Percentiles rank a stretch among this genome's conserved stretches.
These are phyloP conservation scores for Cryptoleucopteryx plumbea DNA, from an alignment of 2,113 vertebrate species.

Conservation along the genomic window DNA sequence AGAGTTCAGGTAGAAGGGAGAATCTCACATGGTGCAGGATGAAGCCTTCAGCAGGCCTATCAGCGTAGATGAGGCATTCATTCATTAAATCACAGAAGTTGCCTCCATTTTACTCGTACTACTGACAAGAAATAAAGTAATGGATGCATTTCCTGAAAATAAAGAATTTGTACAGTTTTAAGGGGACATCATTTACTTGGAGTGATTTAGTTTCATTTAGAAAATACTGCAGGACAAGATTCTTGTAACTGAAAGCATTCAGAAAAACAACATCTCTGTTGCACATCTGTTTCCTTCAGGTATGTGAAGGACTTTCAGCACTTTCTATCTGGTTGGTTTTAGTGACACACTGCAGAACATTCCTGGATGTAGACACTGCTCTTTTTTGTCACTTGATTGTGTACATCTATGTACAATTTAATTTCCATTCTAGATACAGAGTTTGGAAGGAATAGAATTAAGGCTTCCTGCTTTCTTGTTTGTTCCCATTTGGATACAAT, in stretches of 20 bases:
- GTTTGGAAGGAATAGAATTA: background rate
- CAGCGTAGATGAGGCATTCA: background rate
- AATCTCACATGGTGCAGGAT: background rate
- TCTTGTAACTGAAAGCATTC: background rate
- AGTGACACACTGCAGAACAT: background rate
- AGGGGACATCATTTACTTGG: background rate
- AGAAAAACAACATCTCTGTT: background rate
- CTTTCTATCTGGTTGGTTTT: background rate
- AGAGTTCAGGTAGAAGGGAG: background rate
- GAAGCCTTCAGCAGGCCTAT: background rate
- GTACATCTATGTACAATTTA: background rate
- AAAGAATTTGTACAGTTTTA: background rate
- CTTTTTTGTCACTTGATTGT: background rate
- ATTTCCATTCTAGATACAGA: background rate
- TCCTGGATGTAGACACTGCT: background rate
- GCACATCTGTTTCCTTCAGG: background rate
- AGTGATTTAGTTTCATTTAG: background rate
- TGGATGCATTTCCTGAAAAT: background rate
- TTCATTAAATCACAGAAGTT: background rate
- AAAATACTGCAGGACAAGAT: background rate
- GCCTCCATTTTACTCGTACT: background rate
- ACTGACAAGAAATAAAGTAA: background rate
- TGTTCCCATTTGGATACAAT: background rate
- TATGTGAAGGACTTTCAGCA: background rate
- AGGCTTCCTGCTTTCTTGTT: background rate